Percentiles rank a stretch among this genome's conserved stretches.
phyloP scores from a whole-genome alignment of 2,888 invertebrate species.

The Pheosia tremula region DNA sequence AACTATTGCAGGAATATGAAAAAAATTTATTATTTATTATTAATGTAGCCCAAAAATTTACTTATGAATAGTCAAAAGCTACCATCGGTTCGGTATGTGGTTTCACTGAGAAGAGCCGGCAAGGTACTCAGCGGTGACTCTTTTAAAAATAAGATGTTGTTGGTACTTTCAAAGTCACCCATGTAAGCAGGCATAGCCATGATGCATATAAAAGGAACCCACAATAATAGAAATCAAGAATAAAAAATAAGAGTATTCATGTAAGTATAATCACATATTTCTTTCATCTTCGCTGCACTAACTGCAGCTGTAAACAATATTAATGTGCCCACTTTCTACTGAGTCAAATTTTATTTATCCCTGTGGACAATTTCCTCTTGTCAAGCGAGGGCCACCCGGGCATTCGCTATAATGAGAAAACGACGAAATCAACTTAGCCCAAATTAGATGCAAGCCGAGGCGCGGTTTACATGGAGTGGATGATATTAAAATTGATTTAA shows the following conservation, averaged over 20 bases:
- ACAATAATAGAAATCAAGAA: too few species aligned
- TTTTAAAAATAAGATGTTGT: too few species aligned
- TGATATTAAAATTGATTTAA: background rate
- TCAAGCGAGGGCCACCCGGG: conserved; percentile 78
- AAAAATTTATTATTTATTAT: too few species aligned
- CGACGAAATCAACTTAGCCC: conserved; percentile 73
- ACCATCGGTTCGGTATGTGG: too few species aligned
- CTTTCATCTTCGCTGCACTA: conserved; percentile 47
- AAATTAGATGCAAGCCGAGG: conserved; percentile 69
- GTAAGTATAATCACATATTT: conserved; percentile 27
- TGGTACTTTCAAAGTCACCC: too few species aligned
- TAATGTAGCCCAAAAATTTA: too few species aligned
- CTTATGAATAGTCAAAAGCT: too few species aligned
- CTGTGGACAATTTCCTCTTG: conserved; percentile 79
- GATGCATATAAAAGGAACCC: too few species aligned
- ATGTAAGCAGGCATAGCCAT: too few species aligned
- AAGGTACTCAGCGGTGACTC: too few species aligned
- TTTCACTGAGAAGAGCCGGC: too few species aligned
- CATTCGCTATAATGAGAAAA: conserved; percentile 76
- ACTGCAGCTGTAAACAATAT: conserved; percentile 71
- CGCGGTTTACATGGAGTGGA: conserved; percentile 58
- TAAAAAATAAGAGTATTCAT: background rate
- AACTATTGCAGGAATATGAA: too few species aligned
- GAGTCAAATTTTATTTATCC: conserved; percentile 79
- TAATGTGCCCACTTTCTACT: conserved; percentile 68